A percentile compares a stretch with the other conserved stretches of the same genome.
phyloP scores from a whole-genome alignment of 2,113 vertebrate species.

The Bubo scandiacus region DNA sequence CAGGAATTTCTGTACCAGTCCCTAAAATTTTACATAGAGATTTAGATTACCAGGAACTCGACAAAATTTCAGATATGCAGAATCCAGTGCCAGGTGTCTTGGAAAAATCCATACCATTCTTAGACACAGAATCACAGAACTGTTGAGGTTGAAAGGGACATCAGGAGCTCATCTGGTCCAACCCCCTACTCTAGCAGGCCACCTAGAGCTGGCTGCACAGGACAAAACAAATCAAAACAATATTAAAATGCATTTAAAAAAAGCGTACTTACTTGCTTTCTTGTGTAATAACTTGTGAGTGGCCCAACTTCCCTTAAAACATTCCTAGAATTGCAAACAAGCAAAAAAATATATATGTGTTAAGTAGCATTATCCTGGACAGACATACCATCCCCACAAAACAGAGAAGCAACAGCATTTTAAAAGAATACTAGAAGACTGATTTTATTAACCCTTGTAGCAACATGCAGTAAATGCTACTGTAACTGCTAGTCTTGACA shows the following conservation, averaged over 20 bases:
- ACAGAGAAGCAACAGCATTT: neutral
- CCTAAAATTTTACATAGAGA: neutral
- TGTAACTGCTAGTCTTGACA: neutral
- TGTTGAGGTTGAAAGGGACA: neutral
- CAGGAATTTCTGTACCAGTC: neutral
- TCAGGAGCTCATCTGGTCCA: neutral
- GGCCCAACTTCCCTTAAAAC: conserved; percentile 98
- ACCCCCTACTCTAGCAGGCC: neutral
- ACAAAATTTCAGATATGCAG: neutral
- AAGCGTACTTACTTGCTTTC: conserved; percentile 92
- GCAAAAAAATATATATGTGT: neutral
- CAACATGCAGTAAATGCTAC: neutral
- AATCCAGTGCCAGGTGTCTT: neutral
- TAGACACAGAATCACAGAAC: neutral
- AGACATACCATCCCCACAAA: neutral
- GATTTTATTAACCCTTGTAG: neutral
- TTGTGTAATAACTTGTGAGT: conserved; percentile 97
- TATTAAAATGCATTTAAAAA: neutral
- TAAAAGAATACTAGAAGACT: neutral
- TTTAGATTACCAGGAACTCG: neutral
- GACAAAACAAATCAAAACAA: neutral
- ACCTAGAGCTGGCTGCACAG: neutral
- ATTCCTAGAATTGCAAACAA: conserved; percentile 84
- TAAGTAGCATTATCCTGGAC: neutral
- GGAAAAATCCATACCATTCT: neutral